phyloP scores from a whole-genome alignment of 1,140 invertebrate species.

The Leucophenga varia region DNA sequence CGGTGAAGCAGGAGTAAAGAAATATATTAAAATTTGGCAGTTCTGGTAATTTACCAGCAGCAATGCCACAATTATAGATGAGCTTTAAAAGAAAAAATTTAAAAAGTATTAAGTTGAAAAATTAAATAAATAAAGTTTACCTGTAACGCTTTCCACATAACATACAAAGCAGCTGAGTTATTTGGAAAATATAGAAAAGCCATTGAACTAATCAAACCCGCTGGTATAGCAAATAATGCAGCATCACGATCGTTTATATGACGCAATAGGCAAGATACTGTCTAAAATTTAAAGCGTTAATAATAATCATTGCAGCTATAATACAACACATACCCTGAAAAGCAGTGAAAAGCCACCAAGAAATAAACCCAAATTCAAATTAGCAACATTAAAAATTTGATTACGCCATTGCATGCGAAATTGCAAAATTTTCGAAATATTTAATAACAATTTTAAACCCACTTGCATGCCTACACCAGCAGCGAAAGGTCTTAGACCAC shows the following conservation, averaged over 20 bases:
- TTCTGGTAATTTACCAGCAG: conserved; percentile 61
- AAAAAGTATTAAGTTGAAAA: neutral
- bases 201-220: conserved; percentile 64
- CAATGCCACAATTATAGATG: conserved; percentile 63
- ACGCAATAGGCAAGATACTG: conserved; percentile 62
- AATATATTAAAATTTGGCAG: conserved; percentile 66
- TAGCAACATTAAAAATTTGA: conserved; percentile 60
- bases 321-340: conserved; percentile 60
- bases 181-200: conserved; percentile 66
- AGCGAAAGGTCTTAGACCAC: conserved; percentile 61
- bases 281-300: conserved; percentile 35
- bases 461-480: conserved; percentile 63
- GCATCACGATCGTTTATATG: conserved; percentile 60
- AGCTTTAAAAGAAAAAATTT: conserved; percentile 58
- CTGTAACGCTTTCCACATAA: conserved; percentile 67
- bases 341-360: conserved; percentile 65
- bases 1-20: conserved; percentile 74
- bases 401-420: conserved; percentile 59
- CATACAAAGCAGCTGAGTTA: conserved; percentile 67
- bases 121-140: no score
- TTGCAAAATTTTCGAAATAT: conserved; percentile 57
- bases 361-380: conserved; percentile 63
- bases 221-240: conserved; percentile 62
- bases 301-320: neutral
- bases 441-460: conserved; percentile 57